Base-by-base conservation (phyloP, 2,888 invertebrate genomes). In the Chloroclysta siterata region DNA sequence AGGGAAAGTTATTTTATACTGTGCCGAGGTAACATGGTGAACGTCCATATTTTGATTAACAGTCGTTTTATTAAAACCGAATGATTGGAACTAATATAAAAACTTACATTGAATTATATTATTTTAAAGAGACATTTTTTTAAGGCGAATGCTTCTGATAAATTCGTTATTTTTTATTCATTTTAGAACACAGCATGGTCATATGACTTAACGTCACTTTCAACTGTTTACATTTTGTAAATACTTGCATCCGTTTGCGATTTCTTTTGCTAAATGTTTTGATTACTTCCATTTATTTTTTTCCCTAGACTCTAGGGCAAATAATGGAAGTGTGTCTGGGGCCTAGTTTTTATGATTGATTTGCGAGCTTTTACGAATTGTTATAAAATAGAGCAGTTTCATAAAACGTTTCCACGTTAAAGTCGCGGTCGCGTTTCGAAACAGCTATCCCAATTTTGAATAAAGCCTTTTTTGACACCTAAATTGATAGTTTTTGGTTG, bases 401-500 rank as follows among this genome's bases (percentile, higher is more conserved):
- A n/a, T n/a, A 29, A 29, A 15, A 36, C 22, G 22, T 50, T 61
- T 22, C 39, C 59, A 53, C 47, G 53, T 53, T 39, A 41, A 53
- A 42, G 11, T 36, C 42, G 56, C 28, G 15, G 13, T 44, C 55
- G 44, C 50, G 66, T 77, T 79, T 74, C 76, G 77, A 75, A 71
- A 77, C 79, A 81, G 75, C 72, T n/a, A 53, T 58, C 41, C 60
- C 53, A 57, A 77, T 83, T 85, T 80, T 82, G 82, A 85, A 85
- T 81, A 77, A 77, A 78, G 77, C 80, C 81, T 82, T 84, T 81
- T 82, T 84, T 80, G 85, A 85, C 85, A 86, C 79, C 76, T 75
- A 82, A 86, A 89, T 90, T 87, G 82, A 89, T 90, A 87, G 87
- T 85, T 87, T 77, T 87, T 82, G 74, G 87, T 86, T 88, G 86